Evolutionary conservation across 2,888 invertebrate species (phyloP).

Genomic region (Acleris cristana): DNA sequence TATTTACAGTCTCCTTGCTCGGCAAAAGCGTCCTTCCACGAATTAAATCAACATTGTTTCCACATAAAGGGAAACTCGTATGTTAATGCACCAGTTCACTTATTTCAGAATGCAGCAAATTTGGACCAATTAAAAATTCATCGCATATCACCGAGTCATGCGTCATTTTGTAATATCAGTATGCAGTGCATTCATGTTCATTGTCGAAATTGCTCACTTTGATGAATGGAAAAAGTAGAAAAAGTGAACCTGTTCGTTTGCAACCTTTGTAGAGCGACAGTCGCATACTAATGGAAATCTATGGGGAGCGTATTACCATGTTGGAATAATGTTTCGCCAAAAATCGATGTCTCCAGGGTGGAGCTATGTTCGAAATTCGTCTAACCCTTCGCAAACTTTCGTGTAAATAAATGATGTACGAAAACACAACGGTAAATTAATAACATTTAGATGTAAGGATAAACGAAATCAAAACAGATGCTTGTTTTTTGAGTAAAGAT

Average conservation of each 20-base stretch:
- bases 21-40: no score
- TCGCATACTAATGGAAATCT: constrained; percentile 29
- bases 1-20: no score
- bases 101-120: constrained; percentile 6
- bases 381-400: no score
- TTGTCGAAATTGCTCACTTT: constrained; percentile 33
- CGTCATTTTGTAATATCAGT: constrained; percentile 28
- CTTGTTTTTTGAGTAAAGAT: no score
- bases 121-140: constrained; percentile 29
- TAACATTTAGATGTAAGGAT: no score
- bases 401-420: no score
- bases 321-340: neutral
- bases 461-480: no score
- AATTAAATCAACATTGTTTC: no score
- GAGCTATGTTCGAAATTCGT: neutral
- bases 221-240: constrained; percentile 25
- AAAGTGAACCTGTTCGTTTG: constrained; percentile 31
- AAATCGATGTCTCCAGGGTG: neutral
- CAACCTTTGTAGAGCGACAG: constrained; percentile 26
- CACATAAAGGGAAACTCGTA: neutral
- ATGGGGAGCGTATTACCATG: constrained; percentile 21
- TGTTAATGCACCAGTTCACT: neutral
- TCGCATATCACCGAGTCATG: constrained; percentile 8
- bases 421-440: no score
- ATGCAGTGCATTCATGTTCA: constrained; percentile 31